Base-by-base conservation (phyloP, 2,797 vertebrate genomes). In the Rhodeus uyekii region DNA sequence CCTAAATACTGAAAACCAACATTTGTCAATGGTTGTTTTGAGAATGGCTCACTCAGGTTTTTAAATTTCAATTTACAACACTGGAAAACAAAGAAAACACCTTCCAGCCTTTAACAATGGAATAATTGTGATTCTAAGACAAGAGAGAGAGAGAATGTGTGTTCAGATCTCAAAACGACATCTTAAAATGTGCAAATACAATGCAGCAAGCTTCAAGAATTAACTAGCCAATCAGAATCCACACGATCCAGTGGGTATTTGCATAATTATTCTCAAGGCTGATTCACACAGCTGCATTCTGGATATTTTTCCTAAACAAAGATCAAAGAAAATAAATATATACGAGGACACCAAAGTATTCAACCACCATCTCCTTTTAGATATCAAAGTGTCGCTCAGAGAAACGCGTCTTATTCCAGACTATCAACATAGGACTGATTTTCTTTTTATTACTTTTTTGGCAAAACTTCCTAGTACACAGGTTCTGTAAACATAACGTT, bases 401-500 rank as follows among this genome's bases (percentile, higher is more conserved):
- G 69, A 81, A 93, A 94, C 82, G 88, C 89, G 89, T 85, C 93
- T 92, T 85, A 90, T 88, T 92, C 93, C 90, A 90, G 86, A 92
- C 89, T 88, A 93, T 91, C 89, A 93, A 88, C 92, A 94, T 88
- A 88, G 19, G 53, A 42, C 89, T 29, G 85, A 92, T 80, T 50
- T 81, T 1, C 18, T 48, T 81, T 69, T 79, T n/a, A 55, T 76
- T 27, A 44, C 38, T 55, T 44, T 90, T 91, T 95, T 95, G 94
- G 94, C 94, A 96, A 95, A 83, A 95, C 90, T 92, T 91, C 94
- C 90, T 90, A 94, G 94, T 93, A 94, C 88, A 93, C 91, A 90
- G 89, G 92, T 92, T 94, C 95, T 96, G 96, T 97, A 97, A 97
- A 96, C 94, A 96, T 89, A 93, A 93, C 86, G 91, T 91, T 96